Conservation (phyloP, 2,113 vertebrate genomes). For the Toxotes chatareus region DNA sequence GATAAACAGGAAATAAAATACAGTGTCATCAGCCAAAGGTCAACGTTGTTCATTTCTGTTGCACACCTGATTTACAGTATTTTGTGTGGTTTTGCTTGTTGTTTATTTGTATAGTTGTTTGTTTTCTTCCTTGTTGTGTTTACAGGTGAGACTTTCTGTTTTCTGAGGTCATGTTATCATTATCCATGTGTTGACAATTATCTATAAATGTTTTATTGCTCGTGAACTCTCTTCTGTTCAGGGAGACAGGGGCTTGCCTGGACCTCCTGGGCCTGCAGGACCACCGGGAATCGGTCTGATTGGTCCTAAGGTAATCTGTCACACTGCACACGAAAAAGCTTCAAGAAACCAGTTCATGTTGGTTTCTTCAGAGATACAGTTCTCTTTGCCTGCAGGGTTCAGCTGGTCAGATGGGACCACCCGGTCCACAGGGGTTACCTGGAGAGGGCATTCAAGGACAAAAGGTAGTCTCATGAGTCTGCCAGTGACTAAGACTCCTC, state of each 20-base stretch:
- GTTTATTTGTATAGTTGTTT: too few relatives aligned
- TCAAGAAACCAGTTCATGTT: not conserved
- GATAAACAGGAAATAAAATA: too few relatives aligned
- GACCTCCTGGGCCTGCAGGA: conserved; percentile 81
- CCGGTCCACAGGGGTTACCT: conserved; percentile 74
- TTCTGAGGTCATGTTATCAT: not conserved
- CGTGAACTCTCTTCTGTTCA: conserved; percentile 62
- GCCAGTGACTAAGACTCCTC: too few relatives aligned
- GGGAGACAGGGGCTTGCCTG: conserved; percentile 86
- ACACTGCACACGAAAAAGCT: not conserved
- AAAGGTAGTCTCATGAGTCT: conserved; percentile 81
- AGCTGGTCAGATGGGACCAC: conserved; percentile 74
- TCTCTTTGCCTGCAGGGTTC: conserved; percentile 79
- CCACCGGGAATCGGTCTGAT: conserved; percentile 76
- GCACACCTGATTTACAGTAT: too few relatives aligned
- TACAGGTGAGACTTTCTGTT: too few relatives aligned
- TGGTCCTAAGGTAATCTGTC: conserved; percentile 85
- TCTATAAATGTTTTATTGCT: not conserved
- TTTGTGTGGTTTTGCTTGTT: too few relatives aligned
- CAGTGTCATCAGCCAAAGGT: too few relatives aligned
- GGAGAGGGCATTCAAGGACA: conserved; percentile 83
- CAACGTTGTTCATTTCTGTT: too few relatives aligned
- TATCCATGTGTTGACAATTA: not conserved
- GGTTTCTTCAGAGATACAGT: not conserved
- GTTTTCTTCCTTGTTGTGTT: too few relatives aligned